Conservation (phyloP, 2,797 vertebrate genomes). For the Etheostoma nigrum region DNA sequence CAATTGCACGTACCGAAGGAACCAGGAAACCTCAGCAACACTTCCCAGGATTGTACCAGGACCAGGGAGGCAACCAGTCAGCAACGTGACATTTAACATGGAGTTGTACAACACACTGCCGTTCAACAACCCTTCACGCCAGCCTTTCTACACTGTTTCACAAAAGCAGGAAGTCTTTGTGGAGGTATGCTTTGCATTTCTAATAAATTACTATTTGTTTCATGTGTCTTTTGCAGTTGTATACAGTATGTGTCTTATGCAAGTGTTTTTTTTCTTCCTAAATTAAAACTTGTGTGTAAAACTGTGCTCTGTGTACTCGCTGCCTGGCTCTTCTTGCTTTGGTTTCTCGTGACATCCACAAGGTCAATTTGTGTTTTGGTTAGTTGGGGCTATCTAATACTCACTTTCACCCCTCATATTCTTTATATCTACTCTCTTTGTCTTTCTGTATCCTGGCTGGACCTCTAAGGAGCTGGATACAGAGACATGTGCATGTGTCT, state of each 20-base stretch:
- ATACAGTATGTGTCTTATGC: neutral
- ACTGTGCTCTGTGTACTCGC: slow-evolving; percentile 30
- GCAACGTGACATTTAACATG: slow-evolving; percentile 90
- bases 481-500: neutral
- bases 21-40: slow-evolving; percentile 46
- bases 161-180: slow-evolving; percentile 81
- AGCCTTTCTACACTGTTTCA: slow-evolving; percentile 74
- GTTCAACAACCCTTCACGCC: slow-evolving; percentile 50
- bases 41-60: slow-evolving; percentile 38
- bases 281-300: slow-evolving; percentile 16
- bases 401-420: slow-evolving; percentile 21
- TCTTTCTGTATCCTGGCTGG: slow-evolving; percentile 10
- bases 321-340: slow-evolving; percentile 45
- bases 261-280: slow-evolving; percentile 25
- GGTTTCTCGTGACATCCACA: slow-evolving; percentile 41
- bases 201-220: neutral
- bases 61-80: slow-evolving; percentile 48
- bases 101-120: slow-evolving; percentile 88
- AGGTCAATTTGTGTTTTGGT: slow-evolving; percentile 49
- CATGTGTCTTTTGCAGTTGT: slow-evolving; percentile 1
- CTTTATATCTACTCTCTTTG: neutral
- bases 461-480: neutral
- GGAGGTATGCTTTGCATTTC: slow-evolving; percentile 72
- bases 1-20: slow-evolving; percentile 90
- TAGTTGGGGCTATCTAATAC: slow-evolving; percentile 26